Base-by-base conservation (phyloP, 2,888 invertebrate genomes). In the Crioceris asparagi region DNA sequence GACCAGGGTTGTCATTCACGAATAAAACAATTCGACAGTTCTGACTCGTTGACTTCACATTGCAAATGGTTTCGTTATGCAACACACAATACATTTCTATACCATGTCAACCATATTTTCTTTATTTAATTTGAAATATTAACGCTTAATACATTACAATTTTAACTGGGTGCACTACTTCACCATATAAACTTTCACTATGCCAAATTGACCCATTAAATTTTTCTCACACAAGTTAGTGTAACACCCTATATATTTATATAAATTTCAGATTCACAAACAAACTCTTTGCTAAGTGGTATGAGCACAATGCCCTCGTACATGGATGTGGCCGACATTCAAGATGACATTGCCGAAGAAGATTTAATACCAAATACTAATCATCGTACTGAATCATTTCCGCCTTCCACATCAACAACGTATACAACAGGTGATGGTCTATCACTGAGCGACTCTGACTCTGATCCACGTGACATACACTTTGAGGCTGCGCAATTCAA, bases 401-500 rank as follows among this genome's bases (percentile, higher is more conserved):
- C n/a, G n/a, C n/a, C 10, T 21, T 21, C 21, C 10, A 6, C 21
- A 21, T 21, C 21, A 16, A 37, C n/a, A 40, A 17, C 17, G 16
- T 10, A 21, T 21, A 10, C 12, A 26, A 26, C 39, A 41, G 27
- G 49, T 51, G 8, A 50, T 53, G 7, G 54, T 51, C 7, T 57
- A 60, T 23, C 39, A 53, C 25, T 61, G 0, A 61, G 57, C 37
- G 63, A 63, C 47, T 62, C 63, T 2, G 59, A 64, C 35, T 58
- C 58, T 4, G 61, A 61, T 7, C 49, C 53, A 36, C 53, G 50
- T 40, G 59, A 55, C 23, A 63, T 66, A 11, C 54, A 55, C 38
- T 66, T 67, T 40, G 63, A 65, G 42, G 57, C 62, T 16, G 52
- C 56, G 3, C 65, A 66, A 49, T 66, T 66, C 46, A 63, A 62